A percentile compares a stretch with the other conserved stretches of the same genome.
Evolutionary conservation across 2,113 vertebrate genomes (phyloP).

Genomic region (Oxygymnocypris stewartii): DNA sequence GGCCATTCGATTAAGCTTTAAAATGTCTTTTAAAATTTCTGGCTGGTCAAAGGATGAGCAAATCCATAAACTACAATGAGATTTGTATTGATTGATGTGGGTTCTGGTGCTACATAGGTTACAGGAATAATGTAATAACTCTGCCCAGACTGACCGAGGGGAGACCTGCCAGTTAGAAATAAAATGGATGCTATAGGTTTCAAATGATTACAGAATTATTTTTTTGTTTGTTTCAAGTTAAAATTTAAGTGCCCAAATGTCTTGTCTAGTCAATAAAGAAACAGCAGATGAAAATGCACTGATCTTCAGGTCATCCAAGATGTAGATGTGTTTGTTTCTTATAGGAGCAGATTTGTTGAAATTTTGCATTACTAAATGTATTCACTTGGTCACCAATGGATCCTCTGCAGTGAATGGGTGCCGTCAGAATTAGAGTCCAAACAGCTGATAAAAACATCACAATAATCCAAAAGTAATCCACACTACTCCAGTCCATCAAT

Average conservation of each 20-base stretch:
- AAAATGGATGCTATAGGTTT: not conserved
- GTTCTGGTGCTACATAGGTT: constrained; percentile 34
- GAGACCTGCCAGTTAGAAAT: not conserved
- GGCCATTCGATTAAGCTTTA: constrained; percentile 45
- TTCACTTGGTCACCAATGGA: no score
- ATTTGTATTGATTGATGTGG: constrained; percentile 66
- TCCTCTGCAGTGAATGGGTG: no score
- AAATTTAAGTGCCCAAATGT: not conserved
- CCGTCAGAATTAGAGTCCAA: no score
- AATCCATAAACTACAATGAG: constrained; percentile 54
- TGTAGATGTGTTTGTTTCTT: no score
- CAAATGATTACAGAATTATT: not conserved
- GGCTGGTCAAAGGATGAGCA: constrained; percentile 43
- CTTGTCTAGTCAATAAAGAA: no score
- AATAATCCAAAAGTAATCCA: no score
- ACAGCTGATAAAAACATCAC: no score
- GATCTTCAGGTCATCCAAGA: no score
- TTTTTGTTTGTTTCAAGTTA: not conserved
- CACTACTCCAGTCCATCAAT: no score
- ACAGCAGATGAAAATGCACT: no score
- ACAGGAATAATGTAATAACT: not conserved
- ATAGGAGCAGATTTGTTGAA: no score
- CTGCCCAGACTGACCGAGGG: not conserved
- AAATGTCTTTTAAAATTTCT: constrained; percentile 57
- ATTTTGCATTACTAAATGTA: no score